These are phyloP conservation scores for Atractosteus spatula DNA, from an alignment of 2,113 vertebrate genomes.

Conservation along the genomic window DNA sequence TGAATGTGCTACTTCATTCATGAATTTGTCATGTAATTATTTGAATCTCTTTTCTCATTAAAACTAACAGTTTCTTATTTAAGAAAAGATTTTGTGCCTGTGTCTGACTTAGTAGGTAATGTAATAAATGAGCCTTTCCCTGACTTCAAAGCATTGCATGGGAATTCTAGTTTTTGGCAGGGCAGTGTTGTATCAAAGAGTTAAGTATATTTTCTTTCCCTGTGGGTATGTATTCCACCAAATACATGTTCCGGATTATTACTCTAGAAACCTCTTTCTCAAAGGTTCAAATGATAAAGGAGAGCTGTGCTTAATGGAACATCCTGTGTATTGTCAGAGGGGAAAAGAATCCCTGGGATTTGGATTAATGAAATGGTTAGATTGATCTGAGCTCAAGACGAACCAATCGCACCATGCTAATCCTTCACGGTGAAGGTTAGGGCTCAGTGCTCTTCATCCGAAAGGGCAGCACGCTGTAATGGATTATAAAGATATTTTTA, in stretches of 20 bases:
- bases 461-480: constrained; percentile 7
- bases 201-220: neutral
- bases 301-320: constrained; percentile 13
- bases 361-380: constrained; percentile 35
- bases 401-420: constrained; percentile 32
- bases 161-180: too few species aligned
- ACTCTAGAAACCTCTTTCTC: constrained; percentile 14
- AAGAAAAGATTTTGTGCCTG: too few species aligned
- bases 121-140: too few species aligned
- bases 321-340: constrained; percentile 24
- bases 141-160: too few species aligned
- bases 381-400: constrained; percentile 34
- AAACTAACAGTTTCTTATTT: too few species aligned
- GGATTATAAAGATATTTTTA: too few species aligned
- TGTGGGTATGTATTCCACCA: neutral
- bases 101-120: too few species aligned
- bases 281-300: constrained; percentile 14
- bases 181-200: neutral
- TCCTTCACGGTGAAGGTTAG: constrained; percentile 33
- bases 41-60: too few species aligned
- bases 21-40: too few species aligned
- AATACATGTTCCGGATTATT: constrained; percentile 6
- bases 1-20: too few species aligned
- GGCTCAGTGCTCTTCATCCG: constrained; percentile 28
- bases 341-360: constrained; percentile 27